Conservation (phyloP, 2,888 invertebrate species). For the Xylophagus ater region DNA sequence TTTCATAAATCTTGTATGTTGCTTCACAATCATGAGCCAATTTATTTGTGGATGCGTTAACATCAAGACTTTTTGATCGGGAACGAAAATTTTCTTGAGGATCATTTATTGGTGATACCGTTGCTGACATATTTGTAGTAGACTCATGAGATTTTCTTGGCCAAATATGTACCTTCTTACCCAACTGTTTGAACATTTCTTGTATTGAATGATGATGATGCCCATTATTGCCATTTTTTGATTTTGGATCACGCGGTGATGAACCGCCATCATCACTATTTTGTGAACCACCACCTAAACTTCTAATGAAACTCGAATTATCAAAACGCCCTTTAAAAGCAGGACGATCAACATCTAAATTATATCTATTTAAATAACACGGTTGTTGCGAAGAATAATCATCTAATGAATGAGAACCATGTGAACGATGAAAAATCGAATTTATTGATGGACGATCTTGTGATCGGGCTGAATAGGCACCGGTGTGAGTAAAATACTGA, state of each 20-base stretch:
- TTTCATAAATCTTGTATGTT: conserved; percentile 70
- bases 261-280: conserved; percentile 22
- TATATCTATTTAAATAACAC: conserved; percentile 12
- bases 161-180: conserved; percentile 64
- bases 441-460: conserved; percentile 34
- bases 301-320: conserved; percentile 33
- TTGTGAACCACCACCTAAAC: conserved; percentile 25
- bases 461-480: conserved; percentile 25
- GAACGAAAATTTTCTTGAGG: conserved; percentile 55
- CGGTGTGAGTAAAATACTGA: conserved; percentile 39
- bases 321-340: conserved; percentile 32
- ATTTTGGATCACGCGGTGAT: conserved; percentile 20
- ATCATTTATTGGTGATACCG: conserved; percentile 42
- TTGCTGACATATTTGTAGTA: conserved; percentile 39
- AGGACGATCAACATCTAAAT: conserved; percentile 9
- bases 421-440: conserved; percentile 36
- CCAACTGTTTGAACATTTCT: conserved; percentile 63
- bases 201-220: conserved; percentile 62
- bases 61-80: conserved; percentile 68
- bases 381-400: conserved; percentile 24
- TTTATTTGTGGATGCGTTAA: conserved; percentile 40
- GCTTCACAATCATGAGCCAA: conserved; percentile 61
- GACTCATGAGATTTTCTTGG: conserved; percentile 48
- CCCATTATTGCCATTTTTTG: conserved; percentile 26
- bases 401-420: conserved; percentile 32